phyloP scores from a whole-genome alignment of 2,797 vertebrate species.

The Varecia variegata region DNA sequence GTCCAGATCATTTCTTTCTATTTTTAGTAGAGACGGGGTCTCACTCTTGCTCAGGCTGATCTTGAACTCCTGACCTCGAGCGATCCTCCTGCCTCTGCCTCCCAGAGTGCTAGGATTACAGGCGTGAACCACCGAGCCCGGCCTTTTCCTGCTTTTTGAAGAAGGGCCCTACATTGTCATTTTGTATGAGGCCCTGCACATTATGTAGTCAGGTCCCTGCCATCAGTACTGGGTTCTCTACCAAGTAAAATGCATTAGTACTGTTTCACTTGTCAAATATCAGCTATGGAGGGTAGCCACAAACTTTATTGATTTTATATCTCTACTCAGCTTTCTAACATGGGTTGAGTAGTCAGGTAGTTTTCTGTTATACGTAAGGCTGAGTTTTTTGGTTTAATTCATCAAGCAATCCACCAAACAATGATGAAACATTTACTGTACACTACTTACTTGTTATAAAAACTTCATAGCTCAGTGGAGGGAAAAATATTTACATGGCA shows the following conservation, averaged over 20 bases:
- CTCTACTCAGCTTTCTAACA: not conserved
- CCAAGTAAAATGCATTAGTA: not conserved
- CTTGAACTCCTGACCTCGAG: too few species aligned
- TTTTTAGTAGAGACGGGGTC: too few species aligned
- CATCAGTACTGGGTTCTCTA: not conserved
- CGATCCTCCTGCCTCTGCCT: too few species aligned
- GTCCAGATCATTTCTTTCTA: too few species aligned
- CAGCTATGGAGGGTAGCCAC: not conserved
- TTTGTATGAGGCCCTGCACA: not conserved
- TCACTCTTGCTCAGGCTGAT: too few species aligned
- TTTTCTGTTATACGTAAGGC: slow-evolving; percentile 11
- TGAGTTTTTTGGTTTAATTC: not conserved
- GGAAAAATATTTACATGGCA: not conserved
- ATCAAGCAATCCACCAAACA: not conserved
- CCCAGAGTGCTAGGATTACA: too few species aligned
- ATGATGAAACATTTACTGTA: not conserved
- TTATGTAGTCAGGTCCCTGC: not conserved
- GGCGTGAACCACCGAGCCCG: too few species aligned
- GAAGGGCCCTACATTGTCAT: not conserved
- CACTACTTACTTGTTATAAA: not conserved
- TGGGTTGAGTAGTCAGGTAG: not conserved
- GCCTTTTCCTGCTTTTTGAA: not conserved
- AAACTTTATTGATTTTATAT: not conserved
- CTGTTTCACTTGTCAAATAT: not conserved
- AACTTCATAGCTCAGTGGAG: not conserved